Conservation (phyloP, 2,888 invertebrate species). For the Sclerodermus sp. region DNA sequence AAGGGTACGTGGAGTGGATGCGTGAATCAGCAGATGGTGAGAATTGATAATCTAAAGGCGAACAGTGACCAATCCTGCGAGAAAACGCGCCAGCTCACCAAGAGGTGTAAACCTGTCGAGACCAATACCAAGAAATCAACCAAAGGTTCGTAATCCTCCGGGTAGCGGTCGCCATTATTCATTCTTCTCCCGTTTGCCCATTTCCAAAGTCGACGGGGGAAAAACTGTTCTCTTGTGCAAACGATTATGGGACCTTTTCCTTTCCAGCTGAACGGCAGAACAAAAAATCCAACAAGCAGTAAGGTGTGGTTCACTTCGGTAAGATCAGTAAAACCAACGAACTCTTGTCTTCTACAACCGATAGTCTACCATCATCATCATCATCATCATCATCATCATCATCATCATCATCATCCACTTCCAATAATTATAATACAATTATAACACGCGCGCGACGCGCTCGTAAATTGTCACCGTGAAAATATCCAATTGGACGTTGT, state of each 20-base stretch:
- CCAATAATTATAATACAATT: no score
- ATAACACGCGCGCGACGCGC: no score
- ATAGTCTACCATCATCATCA: no score
- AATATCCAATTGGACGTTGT: no score
- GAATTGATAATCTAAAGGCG: constrained; percentile 80
- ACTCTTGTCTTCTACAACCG: constrained; percentile 20
- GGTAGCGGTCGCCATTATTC: no score
- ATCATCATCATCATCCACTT: no score
- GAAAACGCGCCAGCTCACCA: constrained; percentile 78
- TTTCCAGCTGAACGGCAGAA: constrained; percentile 51
- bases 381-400: no score
- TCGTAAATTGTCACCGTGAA: no score
- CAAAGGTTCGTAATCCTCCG: constrained; percentile 40
- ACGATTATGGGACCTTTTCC: no score
- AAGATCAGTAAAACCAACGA: constrained; percentile 34
- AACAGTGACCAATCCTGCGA: constrained; percentile 83
- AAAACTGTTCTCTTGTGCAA: constrained; percentile 5
- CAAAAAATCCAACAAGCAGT: constrained; percentile 54
- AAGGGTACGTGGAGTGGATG: constrained; percentile 88
- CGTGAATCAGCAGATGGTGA: constrained; percentile 78
- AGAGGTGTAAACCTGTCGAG: constrained; percentile 73
- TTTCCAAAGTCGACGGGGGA: no score
- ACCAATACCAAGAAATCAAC: constrained; percentile 46
- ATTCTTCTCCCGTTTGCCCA: no score
- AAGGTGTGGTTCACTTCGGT: constrained; percentile 31